Evolutionary conservation across 2,888 invertebrate species (phyloP), one percentile per base, ranked within the genome.

Genomic region (Ditylenchus weischeri): DNA sequence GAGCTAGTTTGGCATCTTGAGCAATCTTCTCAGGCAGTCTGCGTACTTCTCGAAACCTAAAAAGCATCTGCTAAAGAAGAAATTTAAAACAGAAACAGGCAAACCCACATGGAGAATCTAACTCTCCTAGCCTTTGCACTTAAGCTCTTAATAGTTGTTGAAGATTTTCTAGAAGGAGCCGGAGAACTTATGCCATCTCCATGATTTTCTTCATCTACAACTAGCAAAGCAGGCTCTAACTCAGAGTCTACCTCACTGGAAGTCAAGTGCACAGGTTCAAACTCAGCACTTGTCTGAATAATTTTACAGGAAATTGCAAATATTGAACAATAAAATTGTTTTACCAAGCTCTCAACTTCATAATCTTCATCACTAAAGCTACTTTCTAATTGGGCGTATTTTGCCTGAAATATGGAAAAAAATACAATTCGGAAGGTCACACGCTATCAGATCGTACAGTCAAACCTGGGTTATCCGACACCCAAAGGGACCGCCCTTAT

Each of bases 1-100:
- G 88, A 4, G 95, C 92, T 80, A 93, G 87, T 72, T 92, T 85
- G 13, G 95, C 95, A 83, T 94, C 95, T 57, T 91, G 90, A 5
- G 94, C 95, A 19, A 78, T 74, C 13, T 73, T 70, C 6, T 74
- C 84, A 69, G 84, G 83, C 68, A 84, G 73, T 63, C 83, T 75
- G 13, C 84, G 78, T 8, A 87, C 86, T 84, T 87, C 87, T 58
- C 86, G 86, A 76, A 94, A 87, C 43, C 43, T 43, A 2, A 43
- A 43, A 43, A 2, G 3, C 2, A 13, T 43, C 13, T 43, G 43
- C 11, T 43, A 15, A 8, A 43, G 8, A 3, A 29, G 29, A 29
- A 29, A 29, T 29, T 43, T 43, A 43, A 2, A 11, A 38, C 7
- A 38, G 15, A 8, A 43, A 3, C 2, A 43, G 1, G 15, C 43